Conservation (phyloP, 2,797 vertebrate species). For the Champsocephalus gunnari region DNA sequence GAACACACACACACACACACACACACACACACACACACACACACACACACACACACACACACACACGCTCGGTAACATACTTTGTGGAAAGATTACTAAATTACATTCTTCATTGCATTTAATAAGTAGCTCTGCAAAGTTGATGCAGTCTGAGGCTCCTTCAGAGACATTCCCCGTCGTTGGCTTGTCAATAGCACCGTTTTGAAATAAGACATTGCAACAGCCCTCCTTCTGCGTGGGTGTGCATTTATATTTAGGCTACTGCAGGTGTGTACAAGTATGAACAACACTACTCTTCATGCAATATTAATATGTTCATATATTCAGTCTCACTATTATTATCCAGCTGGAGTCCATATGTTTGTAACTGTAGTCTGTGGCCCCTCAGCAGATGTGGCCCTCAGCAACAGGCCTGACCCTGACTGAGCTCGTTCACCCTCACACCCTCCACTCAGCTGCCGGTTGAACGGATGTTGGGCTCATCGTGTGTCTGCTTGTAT, state of each 20-base stretch:
- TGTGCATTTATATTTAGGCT: not conserved
- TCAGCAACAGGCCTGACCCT: not conserved
- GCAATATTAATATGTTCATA: slow-evolving; percentile 1
- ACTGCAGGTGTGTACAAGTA: not conserved
- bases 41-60: not conserved
- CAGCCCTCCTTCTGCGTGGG: not conserved
- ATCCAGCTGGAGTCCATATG: slow-evolving; percentile 48
- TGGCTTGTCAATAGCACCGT: too few relatives aligned
- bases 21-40: too few relatives aligned
- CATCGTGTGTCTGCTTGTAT: slow-evolving; percentile 35
- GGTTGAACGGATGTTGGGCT: slow-evolving; percentile 33
- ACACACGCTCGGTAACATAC: not conserved
- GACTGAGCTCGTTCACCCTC: slow-evolving; percentile 15
- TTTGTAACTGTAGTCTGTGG: slow-evolving; percentile 21
- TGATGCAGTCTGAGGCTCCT: too few relatives aligned
- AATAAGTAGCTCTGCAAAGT: not conserved
- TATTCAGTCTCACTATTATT: slow-evolving; percentile 22
- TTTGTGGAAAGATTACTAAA: too few relatives aligned
- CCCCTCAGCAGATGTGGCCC: slow-evolving; percentile 29
- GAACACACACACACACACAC: not conserved
- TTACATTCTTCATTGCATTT: not conserved
- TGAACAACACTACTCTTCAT: not conserved
- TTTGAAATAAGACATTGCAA: too few relatives aligned
- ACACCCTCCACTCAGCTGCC: slow-evolving; percentile 19
- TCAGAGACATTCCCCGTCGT: too few relatives aligned